phyloP scores from a whole-genome alignment of 1,140 invertebrate genomes.

The Physella acuta region DNA sequence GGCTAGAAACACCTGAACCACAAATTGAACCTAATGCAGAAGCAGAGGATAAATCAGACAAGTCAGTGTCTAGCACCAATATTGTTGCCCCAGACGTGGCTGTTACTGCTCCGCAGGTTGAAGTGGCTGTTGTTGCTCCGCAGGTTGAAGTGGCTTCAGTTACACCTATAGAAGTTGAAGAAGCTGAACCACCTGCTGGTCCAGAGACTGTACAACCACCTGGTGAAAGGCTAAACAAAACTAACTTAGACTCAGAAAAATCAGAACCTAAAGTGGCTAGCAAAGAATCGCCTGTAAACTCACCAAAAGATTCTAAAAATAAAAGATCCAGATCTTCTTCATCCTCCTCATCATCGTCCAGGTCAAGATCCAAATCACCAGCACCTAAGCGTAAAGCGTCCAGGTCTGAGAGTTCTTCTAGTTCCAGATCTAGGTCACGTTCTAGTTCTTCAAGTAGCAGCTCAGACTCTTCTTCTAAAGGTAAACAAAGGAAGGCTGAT shows the following conservation, averaged over 20 bases:
- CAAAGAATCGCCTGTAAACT: not conserved
- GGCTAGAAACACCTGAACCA: no score
- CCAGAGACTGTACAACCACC: no score
- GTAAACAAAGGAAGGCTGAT: no score
- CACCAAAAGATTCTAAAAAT: not conserved
- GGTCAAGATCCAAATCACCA: conserved; percentile 13
- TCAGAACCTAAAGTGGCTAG: not conserved
- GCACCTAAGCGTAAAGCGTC: not conserved
- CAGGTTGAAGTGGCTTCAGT: no score
- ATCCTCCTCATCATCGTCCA: conserved; percentile 5
- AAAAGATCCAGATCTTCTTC: not conserved
- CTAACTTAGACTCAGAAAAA: not conserved
- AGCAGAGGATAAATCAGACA: no score
- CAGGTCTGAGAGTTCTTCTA: conserved; percentile 24
- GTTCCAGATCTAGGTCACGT: conserved; percentile 30
- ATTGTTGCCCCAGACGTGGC: no score
- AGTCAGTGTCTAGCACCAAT: no score
- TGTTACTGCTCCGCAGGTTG: no score
- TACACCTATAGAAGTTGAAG: no score
- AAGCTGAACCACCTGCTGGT: not conserved
- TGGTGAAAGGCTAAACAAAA: no score
- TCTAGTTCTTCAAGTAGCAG: conserved; percentile 35
- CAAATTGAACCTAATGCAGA: no score
- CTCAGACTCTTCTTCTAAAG: not conserved
- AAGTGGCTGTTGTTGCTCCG: no score